Conservation (phyloP, 1,140 invertebrate genomes). For the Magallana ariakensis region DNA sequence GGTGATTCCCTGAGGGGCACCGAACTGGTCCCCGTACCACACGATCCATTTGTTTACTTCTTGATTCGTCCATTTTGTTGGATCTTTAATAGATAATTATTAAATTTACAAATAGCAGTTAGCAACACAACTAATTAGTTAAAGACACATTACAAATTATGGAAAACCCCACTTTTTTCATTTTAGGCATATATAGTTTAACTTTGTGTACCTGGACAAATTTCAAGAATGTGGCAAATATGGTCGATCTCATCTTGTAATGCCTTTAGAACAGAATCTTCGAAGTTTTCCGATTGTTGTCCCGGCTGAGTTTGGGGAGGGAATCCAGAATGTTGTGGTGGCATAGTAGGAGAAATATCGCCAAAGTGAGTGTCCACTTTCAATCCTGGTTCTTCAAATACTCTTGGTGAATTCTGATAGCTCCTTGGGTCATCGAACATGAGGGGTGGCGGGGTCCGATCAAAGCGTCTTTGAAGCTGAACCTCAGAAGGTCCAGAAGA, state of each 20-base stretch:
- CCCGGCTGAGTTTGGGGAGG: background rate
- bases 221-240: constrained; percentile 34
- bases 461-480: background rate
- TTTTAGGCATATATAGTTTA: too few relatives aligned
- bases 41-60: constrained; percentile 93
- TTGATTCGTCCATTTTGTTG: constrained; percentile 88
- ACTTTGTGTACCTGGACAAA: background rate
- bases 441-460: background rate
- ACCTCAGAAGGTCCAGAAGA: background rate
- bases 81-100: constrained; percentile 83
- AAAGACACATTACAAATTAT: too few relatives aligned
- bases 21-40: constrained; percentile 89
- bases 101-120: too few relatives aligned
- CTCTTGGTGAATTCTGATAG: background rate
- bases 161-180: too few relatives aligned
- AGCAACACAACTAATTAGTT: too few relatives aligned
- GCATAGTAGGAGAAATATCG: background rate
- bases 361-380: constrained; percentile 1
- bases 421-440: background rate
- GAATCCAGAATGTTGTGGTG: background rate
- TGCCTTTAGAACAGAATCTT: constrained; percentile 25
- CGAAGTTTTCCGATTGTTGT: constrained; percentile 20
- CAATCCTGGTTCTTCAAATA: background rate
- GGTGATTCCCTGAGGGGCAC: constrained; percentile 85
- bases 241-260: constrained; percentile 30